phyloP scores from a whole-genome alignment of 2,797 vertebrate species.

The Limosa lapponica region DNA sequence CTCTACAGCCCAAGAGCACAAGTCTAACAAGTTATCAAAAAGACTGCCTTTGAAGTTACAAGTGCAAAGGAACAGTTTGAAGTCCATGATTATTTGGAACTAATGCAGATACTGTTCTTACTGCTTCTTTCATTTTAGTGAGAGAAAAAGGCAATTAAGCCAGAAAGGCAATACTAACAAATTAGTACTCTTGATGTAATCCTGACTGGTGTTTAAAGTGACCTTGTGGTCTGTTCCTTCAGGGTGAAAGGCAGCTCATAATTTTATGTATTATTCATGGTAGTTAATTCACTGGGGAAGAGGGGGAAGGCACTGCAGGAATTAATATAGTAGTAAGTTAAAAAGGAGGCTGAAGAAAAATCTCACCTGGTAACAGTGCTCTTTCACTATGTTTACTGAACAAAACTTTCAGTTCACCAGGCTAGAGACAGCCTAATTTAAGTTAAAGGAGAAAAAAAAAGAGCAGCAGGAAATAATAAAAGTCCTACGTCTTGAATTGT shows the following conservation, averaged over 20 bases:
- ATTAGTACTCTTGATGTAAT: neutral
- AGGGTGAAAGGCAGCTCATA: slow-evolving; percentile 9
- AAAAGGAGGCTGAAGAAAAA: neutral
- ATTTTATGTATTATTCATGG: slow-evolving; percentile 19
- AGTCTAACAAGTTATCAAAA: neutral
- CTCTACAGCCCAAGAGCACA: neutral
- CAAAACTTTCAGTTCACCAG: neutral
- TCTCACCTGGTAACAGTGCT: neutral
- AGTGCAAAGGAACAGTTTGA: neutral
- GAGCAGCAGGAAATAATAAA: neutral
- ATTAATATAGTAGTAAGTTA: neutral
- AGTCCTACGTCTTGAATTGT: neutral
- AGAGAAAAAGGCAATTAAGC: neutral
- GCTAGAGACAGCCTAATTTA: neutral
- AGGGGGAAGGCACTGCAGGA: neutral
- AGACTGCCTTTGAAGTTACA: neutral
- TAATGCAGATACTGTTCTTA: neutral
- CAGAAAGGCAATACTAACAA: neutral
- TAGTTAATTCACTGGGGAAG: neutral
- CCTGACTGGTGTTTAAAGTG: neutral
- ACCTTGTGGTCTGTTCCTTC: neutral
- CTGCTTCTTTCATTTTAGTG: neutral
- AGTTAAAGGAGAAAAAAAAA: neutral
- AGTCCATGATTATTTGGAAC: neutral
- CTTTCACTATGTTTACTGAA: neutral